These are phyloP conservation scores for Bos indicus DNA, from an alignment of 2,113 vertebrate species.

Conservation along the genomic window DNA sequence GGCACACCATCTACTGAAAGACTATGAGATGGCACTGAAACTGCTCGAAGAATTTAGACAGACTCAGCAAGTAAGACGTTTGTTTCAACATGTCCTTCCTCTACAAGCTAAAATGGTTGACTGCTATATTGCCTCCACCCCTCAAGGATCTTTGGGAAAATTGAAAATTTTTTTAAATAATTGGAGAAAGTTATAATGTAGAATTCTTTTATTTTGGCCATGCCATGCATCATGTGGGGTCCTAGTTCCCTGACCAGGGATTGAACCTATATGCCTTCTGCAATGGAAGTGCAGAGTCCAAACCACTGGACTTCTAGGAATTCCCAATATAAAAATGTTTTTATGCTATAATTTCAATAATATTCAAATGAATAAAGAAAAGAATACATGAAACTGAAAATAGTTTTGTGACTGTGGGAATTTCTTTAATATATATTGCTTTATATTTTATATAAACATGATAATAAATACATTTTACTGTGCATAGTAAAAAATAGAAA, in stretches of 20 bases:
- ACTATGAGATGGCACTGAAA: constrained; percentile 86
- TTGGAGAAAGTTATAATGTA: background rate
- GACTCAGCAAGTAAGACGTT: constrained; percentile 82
- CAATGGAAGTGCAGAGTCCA: background rate
- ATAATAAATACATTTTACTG: background rate
- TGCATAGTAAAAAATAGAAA: background rate
- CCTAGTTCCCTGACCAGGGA: background rate
- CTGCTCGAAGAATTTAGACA: constrained; percentile 86
- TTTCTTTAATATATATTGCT: background rate
- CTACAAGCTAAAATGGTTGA: background rate
- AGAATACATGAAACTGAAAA: background rate
- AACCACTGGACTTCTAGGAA: background rate
- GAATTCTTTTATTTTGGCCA: background rate
- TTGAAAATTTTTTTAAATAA: background rate
- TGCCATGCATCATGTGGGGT: background rate
- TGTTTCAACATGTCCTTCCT: background rate
- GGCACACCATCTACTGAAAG: constrained; percentile 84
- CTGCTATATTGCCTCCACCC: background rate
- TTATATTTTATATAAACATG: background rate
- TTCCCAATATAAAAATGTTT: background rate
- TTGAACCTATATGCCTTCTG: background rate
- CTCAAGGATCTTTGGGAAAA: background rate
- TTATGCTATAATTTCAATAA: background rate
- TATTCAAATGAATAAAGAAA: background rate
- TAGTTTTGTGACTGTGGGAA: background rate